Conservation (phyloP, 2,113 vertebrate species). For the Uria aalge region DNA sequence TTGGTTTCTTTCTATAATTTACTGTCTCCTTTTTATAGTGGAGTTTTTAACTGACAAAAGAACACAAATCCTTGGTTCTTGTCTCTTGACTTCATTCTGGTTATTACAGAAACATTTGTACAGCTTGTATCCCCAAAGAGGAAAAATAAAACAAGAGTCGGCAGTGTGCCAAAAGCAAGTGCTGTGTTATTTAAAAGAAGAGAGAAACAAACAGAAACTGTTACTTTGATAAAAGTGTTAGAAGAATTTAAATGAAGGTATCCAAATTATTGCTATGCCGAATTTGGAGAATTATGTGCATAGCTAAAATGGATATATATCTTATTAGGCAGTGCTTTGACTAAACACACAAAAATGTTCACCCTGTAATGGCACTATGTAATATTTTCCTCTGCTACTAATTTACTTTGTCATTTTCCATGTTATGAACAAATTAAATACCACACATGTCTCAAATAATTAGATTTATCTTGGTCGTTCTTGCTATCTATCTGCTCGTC, state of each 20-base stretch:
- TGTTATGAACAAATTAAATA: constrained; percentile 22
- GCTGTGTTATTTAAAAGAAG: background rate
- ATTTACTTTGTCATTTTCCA: constrained; percentile 19
- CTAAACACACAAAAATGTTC: background rate
- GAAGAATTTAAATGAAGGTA: background rate
- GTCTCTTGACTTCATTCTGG: background rate
- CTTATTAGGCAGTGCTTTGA: background rate
- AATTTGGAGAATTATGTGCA: background rate
- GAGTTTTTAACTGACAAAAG: background rate
- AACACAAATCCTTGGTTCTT: background rate
- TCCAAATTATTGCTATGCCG: background rate
- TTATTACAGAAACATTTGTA: background rate
- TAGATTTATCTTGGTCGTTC: background rate
- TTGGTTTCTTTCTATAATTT: background rate
- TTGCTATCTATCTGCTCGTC: background rate
- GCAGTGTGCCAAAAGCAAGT: background rate
- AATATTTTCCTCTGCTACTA: background rate
- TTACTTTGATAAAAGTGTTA: background rate
- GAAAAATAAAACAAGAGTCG: background rate
- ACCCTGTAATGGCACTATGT: background rate
- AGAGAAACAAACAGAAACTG: background rate
- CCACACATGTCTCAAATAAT: background rate
- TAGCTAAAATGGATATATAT: background rate
- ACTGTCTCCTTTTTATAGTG: background rate
- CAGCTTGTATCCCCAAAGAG: background rate